phyloP scores from a whole-genome alignment of 2,797 vertebrate genomes.

The Anguilla megastoma region DNA sequence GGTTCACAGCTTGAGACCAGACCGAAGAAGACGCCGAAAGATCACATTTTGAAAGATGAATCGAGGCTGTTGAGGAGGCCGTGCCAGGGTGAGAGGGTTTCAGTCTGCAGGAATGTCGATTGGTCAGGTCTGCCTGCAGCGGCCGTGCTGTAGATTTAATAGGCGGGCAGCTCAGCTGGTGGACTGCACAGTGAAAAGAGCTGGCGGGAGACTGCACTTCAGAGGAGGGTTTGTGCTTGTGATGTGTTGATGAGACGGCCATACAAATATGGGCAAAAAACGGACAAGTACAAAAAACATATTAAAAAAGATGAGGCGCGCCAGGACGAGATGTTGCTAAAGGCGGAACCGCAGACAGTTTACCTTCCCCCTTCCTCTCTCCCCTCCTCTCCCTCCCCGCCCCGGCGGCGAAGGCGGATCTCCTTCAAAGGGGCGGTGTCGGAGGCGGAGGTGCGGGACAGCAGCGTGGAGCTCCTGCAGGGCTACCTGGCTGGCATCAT shows the following conservation, averaged over 20 bases:
- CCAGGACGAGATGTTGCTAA: neutral
- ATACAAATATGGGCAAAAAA: neutral
- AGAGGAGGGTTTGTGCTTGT: neutral
- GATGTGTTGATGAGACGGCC: neutral
- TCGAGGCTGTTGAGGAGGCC: neutral
- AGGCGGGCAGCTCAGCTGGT: neutral
- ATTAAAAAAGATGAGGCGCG: neutral
- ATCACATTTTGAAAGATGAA: neutral
- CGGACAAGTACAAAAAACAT: neutral
- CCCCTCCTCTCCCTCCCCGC: neutral
- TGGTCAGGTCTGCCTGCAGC: neutral
- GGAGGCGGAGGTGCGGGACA: conserved; percentile 76
- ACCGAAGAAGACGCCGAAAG: neutral
- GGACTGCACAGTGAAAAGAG: neutral
- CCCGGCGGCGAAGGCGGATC: conserved; percentile 65
- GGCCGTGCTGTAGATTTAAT: neutral
- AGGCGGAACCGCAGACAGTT: neutral
- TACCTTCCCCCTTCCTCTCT: neutral
- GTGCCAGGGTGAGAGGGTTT: neutral
- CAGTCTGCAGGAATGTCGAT: neutral
- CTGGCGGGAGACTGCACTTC: neutral
- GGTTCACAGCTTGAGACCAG: neutral
- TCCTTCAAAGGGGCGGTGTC: conserved; percentile 75
- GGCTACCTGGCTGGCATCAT: conserved; percentile 69
- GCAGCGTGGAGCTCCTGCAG: conserved; percentile 69